Conservation (phyloP, 2,888 invertebrate genomes). For the Apotomis turbidana region DNA sequence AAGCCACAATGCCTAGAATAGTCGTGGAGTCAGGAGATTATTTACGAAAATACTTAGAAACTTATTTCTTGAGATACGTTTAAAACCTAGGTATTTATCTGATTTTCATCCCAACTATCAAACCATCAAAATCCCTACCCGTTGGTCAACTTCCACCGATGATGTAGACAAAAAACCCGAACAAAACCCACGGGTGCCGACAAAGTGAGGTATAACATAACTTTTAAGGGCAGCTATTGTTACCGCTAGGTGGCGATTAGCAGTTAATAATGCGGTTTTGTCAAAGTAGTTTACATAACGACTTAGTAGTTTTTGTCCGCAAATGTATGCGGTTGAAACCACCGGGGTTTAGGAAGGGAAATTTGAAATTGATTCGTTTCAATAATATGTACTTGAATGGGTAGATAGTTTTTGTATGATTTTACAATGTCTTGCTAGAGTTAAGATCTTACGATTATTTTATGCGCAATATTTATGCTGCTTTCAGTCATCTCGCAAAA, state of each 20-base stretch:
- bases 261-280: constrained; percentile 66
- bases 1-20: too few relatives aligned
- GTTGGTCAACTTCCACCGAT: constrained; percentile 64
- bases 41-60: too few relatives aligned
- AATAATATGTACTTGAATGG: not conserved
- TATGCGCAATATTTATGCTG: not conserved
- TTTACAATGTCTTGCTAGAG: not conserved
- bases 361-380: constrained; percentile 36
- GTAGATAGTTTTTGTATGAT: constrained; percentile 3
- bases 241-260: constrained; percentile 59
- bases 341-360: constrained; percentile 11
- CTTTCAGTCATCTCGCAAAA: not conserved
- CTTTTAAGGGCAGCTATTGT: constrained; percentile 54
- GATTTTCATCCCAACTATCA: constrained; percentile 43
- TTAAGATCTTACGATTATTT: not conserved
- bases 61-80: not conserved
- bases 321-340: constrained; percentile 23
- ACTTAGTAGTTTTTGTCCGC: constrained; percentile 35
- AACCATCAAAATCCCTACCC: constrained; percentile 44
- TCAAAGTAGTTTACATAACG: constrained; percentile 47
- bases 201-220: constrained; percentile 43
- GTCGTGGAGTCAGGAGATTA: too few relatives aligned
- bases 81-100: not conserved
- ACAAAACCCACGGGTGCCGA: constrained; percentile 49
- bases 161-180: constrained; percentile 64